These are phyloP conservation scores for Anoura caudifer DNA, from an alignment of 2,113 vertebrate species.

Conservation along the genomic window DNA sequence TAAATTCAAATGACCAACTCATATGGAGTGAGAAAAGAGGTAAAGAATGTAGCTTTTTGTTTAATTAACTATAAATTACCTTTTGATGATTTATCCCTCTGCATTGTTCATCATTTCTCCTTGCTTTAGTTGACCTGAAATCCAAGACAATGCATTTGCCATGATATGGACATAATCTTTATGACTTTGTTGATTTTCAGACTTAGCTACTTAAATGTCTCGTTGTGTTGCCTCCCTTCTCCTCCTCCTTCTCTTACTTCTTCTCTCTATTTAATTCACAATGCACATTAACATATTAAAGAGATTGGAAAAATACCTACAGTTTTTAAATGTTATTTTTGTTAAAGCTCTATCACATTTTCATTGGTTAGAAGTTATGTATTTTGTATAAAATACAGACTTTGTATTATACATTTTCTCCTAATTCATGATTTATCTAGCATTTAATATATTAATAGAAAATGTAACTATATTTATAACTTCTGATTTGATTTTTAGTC, in stretches of 20 bases:
- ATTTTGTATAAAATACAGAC: neutral
- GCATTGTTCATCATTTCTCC: neutral
- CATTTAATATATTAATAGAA: neutral
- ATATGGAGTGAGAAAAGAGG: neutral
- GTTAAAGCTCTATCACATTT: neutral
- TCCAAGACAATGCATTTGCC: neutral
- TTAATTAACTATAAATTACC: neutral
- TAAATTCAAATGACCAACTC: neutral
- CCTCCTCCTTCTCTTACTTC: fast-evolving
- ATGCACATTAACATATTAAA: neutral
- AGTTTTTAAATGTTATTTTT: neutral
- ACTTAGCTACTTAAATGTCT: neutral
- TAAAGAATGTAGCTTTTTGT: neutral
- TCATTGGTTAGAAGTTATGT: neutral
- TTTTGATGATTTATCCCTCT: neutral
- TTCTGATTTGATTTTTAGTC: neutral
- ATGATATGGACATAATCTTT: neutral
- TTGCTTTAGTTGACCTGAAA: neutral
- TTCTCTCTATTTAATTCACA: neutral
- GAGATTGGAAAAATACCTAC: neutral
- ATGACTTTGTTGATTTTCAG: neutral
- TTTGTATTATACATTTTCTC: neutral
- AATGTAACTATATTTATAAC: neutral
- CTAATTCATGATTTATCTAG: neutral
- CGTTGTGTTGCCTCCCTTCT: neutral